phyloP scores from a whole-genome alignment of 2,113 vertebrate genomes.

The Orcinus orca region DNA sequence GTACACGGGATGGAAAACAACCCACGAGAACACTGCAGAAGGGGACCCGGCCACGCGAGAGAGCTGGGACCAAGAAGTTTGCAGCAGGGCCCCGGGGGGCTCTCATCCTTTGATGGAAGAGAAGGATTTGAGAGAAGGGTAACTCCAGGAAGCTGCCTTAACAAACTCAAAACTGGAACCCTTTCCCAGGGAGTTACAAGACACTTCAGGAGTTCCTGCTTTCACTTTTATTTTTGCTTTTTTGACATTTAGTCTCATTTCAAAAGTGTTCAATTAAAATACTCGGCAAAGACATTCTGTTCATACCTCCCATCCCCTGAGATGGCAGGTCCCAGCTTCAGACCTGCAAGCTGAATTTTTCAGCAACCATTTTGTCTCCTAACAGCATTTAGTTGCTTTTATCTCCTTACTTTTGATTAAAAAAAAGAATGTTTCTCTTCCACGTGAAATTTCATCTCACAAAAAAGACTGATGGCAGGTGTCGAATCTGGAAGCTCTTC shows the following conservation, averaged over 20 bases:
- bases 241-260: slow-evolving; percentile 44
- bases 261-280: slow-evolving; percentile 47
- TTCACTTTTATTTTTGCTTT: background rate
- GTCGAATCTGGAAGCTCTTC: slow-evolving; percentile 60
- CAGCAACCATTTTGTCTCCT: slow-evolving; percentile 66
- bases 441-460: slow-evolving; percentile 66
- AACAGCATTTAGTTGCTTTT: slow-evolving; percentile 63
- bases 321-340: slow-evolving; percentile 5
- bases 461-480: slow-evolving; percentile 35
- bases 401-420: slow-evolving; percentile 35
- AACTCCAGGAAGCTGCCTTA: slow-evolving; percentile 50
- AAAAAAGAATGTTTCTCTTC: slow-evolving; percentile 21
- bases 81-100: background rate
- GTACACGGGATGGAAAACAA: slow-evolving; percentile 49
- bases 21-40: slow-evolving; percentile 32
- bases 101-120: slow-evolving; percentile 35
- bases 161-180: slow-evolving; percentile 33
- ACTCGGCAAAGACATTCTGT: background rate
- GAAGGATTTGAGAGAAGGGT: slow-evolving; percentile 39
- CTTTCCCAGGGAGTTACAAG: slow-evolving; percentile 18
- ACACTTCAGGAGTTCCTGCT: background rate
- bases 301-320: background rate
- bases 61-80: slow-evolving; percentile 4
- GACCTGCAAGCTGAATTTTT: slow-evolving; percentile 32
- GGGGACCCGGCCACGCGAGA: background rate